Percentiles rank a stretch among this genome's conserved stretches.
phyloP scores from a whole-genome alignment of 2,888 invertebrate genomes.

The Capitulum mitella region DNA sequence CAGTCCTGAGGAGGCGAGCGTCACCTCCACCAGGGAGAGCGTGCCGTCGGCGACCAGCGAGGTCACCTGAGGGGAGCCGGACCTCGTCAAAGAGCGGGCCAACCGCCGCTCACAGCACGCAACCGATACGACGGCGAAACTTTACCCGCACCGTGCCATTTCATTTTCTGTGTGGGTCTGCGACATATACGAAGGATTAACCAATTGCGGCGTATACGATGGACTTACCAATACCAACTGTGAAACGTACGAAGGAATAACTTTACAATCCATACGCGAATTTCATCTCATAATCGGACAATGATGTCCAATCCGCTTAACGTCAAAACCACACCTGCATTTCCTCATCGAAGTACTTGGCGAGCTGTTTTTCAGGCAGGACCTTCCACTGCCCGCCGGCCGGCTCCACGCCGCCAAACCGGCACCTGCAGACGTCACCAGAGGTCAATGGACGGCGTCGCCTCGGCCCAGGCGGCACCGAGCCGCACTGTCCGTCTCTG shows the following conservation, averaged over 20 bases:
- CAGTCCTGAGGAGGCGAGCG: background rate
- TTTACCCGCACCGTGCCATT: too few species aligned
- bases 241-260: too few species aligned
- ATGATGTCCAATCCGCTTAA: too few species aligned
- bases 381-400: constrained; percentile 1
- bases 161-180: too few species aligned
- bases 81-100: background rate
- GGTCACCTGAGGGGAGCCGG: background rate
- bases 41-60: background rate
- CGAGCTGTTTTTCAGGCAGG: background rate
- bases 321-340: background rate
- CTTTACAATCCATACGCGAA: too few species aligned
- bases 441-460: too few species aligned
- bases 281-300: too few species aligned
- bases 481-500: too few species aligned
- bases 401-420: background rate
- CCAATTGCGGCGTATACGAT: too few species aligned
- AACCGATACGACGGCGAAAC: background rate
- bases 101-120: background rate
- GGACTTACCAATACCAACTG: too few species aligned
- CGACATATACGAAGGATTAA: too few species aligned
- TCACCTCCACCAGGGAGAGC: background rate
- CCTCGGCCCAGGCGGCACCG: too few species aligned
- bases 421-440: background rate
- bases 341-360: constrained; percentile 16